Conservation (phyloP, 1,140 invertebrate species). For the Drosophila ironensis region DNA sequence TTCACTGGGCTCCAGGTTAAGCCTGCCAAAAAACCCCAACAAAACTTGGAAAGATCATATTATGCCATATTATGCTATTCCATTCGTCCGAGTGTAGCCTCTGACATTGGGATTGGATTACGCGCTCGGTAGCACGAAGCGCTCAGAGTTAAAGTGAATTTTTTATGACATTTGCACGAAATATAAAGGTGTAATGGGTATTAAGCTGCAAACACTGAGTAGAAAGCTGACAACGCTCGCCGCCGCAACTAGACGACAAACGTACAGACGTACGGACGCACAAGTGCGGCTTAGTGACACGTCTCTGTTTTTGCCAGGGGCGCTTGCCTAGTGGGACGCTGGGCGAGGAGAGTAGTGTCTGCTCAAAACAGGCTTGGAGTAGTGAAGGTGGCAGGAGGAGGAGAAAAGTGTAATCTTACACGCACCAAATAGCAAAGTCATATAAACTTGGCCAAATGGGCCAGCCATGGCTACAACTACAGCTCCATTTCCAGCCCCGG, state of each 20-base stretch:
- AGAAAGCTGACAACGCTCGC: slow-evolving; percentile 55
- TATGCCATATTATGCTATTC: background rate
- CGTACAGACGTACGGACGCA: slow-evolving; percentile 45
- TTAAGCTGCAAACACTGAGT: slow-evolving; percentile 57
- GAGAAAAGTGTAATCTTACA: slow-evolving; percentile 54
- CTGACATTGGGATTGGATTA: slow-evolving; percentile 54
- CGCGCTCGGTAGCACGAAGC: slow-evolving; percentile 36
- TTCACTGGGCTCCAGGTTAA: too few relatives aligned
- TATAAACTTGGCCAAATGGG: slow-evolving; percentile 18
- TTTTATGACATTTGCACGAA: slow-evolving; percentile 75
- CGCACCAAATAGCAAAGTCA: slow-evolving; percentile 67
- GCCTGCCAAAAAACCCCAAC: too few relatives aligned
- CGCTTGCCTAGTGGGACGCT: background rate
- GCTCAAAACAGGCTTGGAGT: slow-evolving; percentile 19
- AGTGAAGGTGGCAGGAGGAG: background rate
- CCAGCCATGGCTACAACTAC: background rate
- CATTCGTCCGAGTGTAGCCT: background rate
- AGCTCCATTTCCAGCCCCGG: slow-evolving; percentile 9
- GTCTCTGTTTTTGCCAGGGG: slow-evolving; percentile 27
- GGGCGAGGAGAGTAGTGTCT: slow-evolving; percentile 19
- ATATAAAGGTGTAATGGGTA: slow-evolving; percentile 76
- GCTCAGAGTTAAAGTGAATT: slow-evolving; percentile 67
- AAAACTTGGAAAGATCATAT: too few relatives aligned
- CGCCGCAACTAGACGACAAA: slow-evolving; percentile 47
- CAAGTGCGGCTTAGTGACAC: slow-evolving; percentile 75